phyloP scores from a whole-genome alignment of 92 coral and sea anemone species.

The Paramuricea clavata region DNA sequence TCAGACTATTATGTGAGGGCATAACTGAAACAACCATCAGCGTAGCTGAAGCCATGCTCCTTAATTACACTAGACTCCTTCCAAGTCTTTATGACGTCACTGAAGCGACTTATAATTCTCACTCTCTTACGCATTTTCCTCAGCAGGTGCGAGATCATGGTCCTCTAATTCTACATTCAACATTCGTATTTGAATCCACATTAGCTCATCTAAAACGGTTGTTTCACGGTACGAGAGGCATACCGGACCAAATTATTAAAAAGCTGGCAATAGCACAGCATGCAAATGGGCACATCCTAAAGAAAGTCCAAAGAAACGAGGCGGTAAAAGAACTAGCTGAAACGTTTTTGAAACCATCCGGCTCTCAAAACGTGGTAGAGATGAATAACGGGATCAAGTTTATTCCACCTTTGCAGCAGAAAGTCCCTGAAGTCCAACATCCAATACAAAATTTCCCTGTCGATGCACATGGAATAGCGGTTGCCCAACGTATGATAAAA shows the following conservation, averaged over 20 bases:
- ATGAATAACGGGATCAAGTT: constrained; percentile 60
- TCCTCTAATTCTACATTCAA: too few species aligned
- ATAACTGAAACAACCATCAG: too few species aligned
- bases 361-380: constrained; percentile 36
- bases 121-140: too few species aligned
- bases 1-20: too few species aligned
- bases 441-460: constrained; percentile 14
- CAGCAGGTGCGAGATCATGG: too few species aligned
- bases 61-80: too few species aligned
- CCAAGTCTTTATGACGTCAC: too few species aligned
- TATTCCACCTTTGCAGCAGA: constrained; percentile 58
- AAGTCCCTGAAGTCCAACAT: not conserved
- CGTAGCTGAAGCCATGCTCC: too few species aligned
- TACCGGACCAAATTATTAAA: constrained; percentile 74
- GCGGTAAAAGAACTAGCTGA: constrained; percentile 54
- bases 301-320: constrained; percentile 45
- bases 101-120: too few species aligned
- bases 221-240: constrained; percentile 79
- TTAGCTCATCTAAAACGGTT: constrained; percentile 76
- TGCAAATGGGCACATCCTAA: constrained; percentile 36
- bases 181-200: too few species aligned
- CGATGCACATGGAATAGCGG: not conserved
- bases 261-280: constrained; percentile 75
- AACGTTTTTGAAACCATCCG: constrained; percentile 33
- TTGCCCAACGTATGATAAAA: constrained; percentile 1